Base-by-base conservation (phyloP, 2,113 vertebrate genomes). In the Sapayoa aenigma region DNA sequence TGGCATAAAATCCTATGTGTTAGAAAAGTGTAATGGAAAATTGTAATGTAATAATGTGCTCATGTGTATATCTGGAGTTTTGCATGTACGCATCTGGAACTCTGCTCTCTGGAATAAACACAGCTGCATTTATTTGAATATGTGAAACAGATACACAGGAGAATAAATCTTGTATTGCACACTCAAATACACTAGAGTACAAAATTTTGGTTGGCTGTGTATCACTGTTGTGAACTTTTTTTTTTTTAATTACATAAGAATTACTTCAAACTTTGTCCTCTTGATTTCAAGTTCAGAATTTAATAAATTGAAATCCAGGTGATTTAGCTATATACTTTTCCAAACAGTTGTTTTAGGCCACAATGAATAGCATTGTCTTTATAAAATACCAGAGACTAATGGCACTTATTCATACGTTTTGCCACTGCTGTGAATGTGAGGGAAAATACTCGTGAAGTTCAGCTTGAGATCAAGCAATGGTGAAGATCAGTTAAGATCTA, bases 101-200 rank as follows among this genome's bases (percentile, higher is more conserved):
- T 79, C 77, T 75, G 39, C 84, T 94, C 53, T 85, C 74, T 95
- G 94, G 72, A 87, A 95, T 96, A 97, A 97, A 96, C 93, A 96
- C 97, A 97, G 96, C 96, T 97, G 96, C 92, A 95, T 96, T 96
- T 97, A 84, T 94, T 87, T 91, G 77, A 96, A 92, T 47, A 92
- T 96, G 78, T 89, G 91, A 94, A 97, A 93, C 74, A 89, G 88
- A 94, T 86, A 80, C 74, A 55, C 65, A 46, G 76, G 92, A 55
- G 82, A 87, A 73, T 93, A 86, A 96, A 89, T 91, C 58, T 84
- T 69, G 68, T 30, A 55, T 66, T 90, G 52, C 67, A 89, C 53
- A 33, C 67, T 78, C 68, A 83, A 58, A 94, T 73, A 59, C 87
- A 79, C 89, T 28, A 42, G 49, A 81, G 49, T 47, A 87, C 35